Percentiles rank a stretch among this genome's conserved stretches.
These are phyloP conservation scores for Cephus pulcher DNA, from an alignment of 2,888 invertebrate species.

Conservation along the genomic window DNA sequence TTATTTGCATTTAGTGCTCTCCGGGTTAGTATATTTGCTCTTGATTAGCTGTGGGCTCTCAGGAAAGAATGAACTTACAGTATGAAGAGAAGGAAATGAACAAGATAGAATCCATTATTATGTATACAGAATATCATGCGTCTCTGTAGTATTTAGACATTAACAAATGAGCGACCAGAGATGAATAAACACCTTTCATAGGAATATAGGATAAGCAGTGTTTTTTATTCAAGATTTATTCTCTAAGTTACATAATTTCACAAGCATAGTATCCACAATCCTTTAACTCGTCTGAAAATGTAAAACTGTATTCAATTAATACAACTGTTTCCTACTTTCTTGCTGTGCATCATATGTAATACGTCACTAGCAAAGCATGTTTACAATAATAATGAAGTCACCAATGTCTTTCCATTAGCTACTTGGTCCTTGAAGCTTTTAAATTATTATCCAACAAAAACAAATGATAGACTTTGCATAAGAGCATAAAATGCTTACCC, in stretches of 20 bases:
- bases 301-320: not conserved
- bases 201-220: not conserved
- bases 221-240: not conserved
- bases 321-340: too few relatives aligned
- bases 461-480: too few relatives aligned
- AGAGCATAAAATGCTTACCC: constrained; percentile 46
- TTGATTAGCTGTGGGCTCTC: not conserved
- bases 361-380: too few relatives aligned
- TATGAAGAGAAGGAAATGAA: not conserved
- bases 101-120: not conserved
- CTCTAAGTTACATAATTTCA: not conserved
- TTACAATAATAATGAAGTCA: too few relatives aligned
- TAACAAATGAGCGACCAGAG: not conserved
- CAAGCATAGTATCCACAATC: not conserved
- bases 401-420: too few relatives aligned
- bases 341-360: too few relatives aligned
- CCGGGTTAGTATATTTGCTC: not conserved
- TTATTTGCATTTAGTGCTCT: not conserved
- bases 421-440: too few relatives aligned
- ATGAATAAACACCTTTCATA: not conserved
- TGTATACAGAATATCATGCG: not conserved
- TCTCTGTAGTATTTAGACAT: not conserved
- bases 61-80: not conserved
- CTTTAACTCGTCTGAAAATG: not conserved
- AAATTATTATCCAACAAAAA: too few relatives aligned